Evolutionary conservation across 2,888 invertebrate species (phyloP), one percentile per base, ranked within the genome.

Genomic region (Drosophila meridionalis): DNA sequence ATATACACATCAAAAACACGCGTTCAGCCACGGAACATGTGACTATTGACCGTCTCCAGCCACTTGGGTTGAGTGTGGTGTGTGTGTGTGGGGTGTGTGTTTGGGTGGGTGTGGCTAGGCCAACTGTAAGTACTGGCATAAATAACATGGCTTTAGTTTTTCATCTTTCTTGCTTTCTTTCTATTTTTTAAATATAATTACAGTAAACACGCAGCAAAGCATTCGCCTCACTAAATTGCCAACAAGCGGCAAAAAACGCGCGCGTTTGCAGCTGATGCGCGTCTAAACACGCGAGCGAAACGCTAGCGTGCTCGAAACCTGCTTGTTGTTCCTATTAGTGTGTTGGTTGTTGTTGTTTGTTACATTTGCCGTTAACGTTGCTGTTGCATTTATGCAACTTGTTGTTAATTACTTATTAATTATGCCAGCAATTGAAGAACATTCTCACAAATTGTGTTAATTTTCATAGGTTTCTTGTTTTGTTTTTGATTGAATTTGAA

Each of bases 151-250:
- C 61, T 73, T 68, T 76, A 62, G 72, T 59, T 76, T 64, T 63
- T 71, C 61, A 55, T 60, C 60, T 62, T 42, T 60, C 48, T 60
- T 55, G 32, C 38, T 45, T 52, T 32, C 52, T 48, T 64, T 64
- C 60, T 38, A 43, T 69, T 50, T 45, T 53, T 66, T 80, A 86
- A 88, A 88, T 80, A 86, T 91, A 91, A 92, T 91, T 91, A 91
- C 92, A 82, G 73, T 80, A 78, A 90, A 87, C 91, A 91, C 91
- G 91, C 91, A 66, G 74, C 65, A 34, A 59, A 69, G 58, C 72
- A 74, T 73, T 69, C 52, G 82, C 74, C 34, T 57, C 78, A 79
- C 79, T 86, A 81, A 87, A 80, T 82, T 82, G 83, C 83, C 77
- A 87, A 81, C 81, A 80, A 79, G 85, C 87, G 73, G 67, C 65